A percentile compares a stretch with the other conserved stretches of the same genome.
Conservation (phyloP, 2,888 invertebrate species). For the Ormyrus rosae region DNA sequence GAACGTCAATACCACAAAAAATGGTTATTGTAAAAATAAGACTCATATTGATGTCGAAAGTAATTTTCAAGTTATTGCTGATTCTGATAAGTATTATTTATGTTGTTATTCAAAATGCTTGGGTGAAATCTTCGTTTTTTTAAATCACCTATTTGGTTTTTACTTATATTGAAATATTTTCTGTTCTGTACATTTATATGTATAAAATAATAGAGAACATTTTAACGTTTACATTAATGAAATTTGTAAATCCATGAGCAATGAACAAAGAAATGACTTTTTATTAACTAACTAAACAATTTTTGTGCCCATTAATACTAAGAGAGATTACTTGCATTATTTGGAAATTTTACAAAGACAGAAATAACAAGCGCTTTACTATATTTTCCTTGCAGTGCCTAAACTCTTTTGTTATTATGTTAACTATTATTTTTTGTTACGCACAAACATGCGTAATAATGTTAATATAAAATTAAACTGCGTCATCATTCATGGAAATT, state of each 20-base stretch:
- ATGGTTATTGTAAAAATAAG: slow-evolving; percentile 53
- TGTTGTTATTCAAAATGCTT: slow-evolving; percentile 51
- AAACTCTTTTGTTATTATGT: slow-evolving; percentile 34
- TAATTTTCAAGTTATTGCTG: slow-evolving; percentile 52
- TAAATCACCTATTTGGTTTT: slow-evolving; percentile 41
- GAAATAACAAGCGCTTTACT: slow-evolving; percentile 38
- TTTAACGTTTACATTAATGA: slow-evolving; percentile 36
- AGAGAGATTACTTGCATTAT: slow-evolving; percentile 37
- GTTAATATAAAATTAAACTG: slow-evolving; percentile 26
- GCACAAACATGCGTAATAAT: slow-evolving; percentile 51
- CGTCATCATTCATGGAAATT: slow-evolving; percentile 21
- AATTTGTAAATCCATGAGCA: slow-evolving; percentile 47
- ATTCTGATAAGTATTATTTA: slow-evolving; percentile 55
- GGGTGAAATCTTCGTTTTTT: slow-evolving; percentile 50
- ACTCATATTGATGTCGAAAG: slow-evolving; percentile 57
- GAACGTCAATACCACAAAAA: slow-evolving; percentile 50
- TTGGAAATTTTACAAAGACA: slow-evolving; percentile 41
- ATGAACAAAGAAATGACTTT: slow-evolving; percentile 45
- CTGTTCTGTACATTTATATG: slow-evolving; percentile 52
- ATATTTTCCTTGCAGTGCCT: slow-evolving; percentile 55
- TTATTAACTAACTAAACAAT: slow-evolving; percentile 42
- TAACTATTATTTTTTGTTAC: slow-evolving; percentile 37
- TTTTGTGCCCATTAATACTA: slow-evolving; percentile 37
- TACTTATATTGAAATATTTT: slow-evolving; percentile 37
- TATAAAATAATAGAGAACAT: slow-evolving; percentile 42